Evolutionary conservation across 2,113 vertebrate genomes (phyloP), one percentile per base, ranked within the genome.

Genomic region (Cettia cetti): DNA sequence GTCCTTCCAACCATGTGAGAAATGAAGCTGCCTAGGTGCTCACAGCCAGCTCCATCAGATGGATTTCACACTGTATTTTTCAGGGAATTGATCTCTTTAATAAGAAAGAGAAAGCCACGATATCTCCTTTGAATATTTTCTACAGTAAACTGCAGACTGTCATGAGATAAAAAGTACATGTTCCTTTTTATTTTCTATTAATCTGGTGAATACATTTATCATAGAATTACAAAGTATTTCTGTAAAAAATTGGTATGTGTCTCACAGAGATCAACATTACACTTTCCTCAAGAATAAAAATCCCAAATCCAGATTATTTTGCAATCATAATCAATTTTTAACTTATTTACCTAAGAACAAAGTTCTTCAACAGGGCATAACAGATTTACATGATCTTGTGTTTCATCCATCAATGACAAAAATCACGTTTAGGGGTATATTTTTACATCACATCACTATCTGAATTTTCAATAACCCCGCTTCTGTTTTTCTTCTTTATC

Each of bases 401-500:
- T 52, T 87, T 66, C 47, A 64, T 52, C 70, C 69, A 61, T 45
- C 33, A 63, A 7, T 10, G 8, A 52, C 27, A 80, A 79, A 89
- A 79, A 30, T 31, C 49, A 64, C 0, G 8, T 26, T 80, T 28
- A 70, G 10, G 1, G 14, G 30, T 89, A 37, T 14, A 37, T 24
- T 66, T 90, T 78, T 72, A 60, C 13, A 50, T 20, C 49, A 27
- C 28, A 37, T 22, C 45, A 26, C 27, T 13, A 35, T 37, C 27
- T 49, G 26, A 5, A 8, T 35, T 71, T 94, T 97, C 95, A 99
- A 77, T 98, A 98, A 76, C 97, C 98, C 42, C 98, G 97, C 54
- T 93, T 98, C 77, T 96, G 95, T 92, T 98, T 99, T 96, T 98
- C 97, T 97, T 99, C 98, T 96, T 98, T 97, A 95, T 99, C 99